phyloP scores from a whole-genome alignment of 2,797 vertebrate species.

The Cryptoprocta ferox region DNA sequence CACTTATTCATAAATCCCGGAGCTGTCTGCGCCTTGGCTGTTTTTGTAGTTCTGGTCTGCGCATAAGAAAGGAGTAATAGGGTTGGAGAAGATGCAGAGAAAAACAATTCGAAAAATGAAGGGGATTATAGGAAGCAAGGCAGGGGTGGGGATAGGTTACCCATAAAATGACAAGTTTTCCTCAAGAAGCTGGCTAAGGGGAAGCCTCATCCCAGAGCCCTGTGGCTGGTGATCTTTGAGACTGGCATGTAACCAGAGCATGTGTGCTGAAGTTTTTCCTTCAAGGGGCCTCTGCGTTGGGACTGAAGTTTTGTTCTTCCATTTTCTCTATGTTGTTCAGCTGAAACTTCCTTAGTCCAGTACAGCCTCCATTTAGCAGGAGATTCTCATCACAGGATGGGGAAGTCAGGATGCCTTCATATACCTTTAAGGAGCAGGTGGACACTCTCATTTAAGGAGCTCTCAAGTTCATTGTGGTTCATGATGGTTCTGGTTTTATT shows the following conservation, averaged over 20 bases:
- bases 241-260: background rate
- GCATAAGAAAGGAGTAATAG: background rate
- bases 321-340: background rate
- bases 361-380: background rate
- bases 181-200: background rate
- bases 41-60: constrained; percentile 10
- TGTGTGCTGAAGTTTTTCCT: background rate
- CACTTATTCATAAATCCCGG: background rate
- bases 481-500: background rate
- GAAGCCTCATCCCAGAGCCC: background rate
- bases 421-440: background rate
- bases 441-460: background rate
- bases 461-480: background rate
- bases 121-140: background rate
- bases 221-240: background rate
- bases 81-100: background rate
- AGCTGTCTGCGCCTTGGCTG: background rate
- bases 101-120: background rate
- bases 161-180: constrained; percentile 9
- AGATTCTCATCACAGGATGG: background rate
- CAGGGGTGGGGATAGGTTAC: background rate
- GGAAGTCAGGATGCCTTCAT: background rate
- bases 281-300: background rate
- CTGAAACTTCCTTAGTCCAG: background rate
- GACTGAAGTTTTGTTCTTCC: background rate